These are phyloP conservation scores for Rhinolophus sinicus DNA, from an alignment of 2,113 vertebrate genomes.

Conservation along the genomic window DNA sequence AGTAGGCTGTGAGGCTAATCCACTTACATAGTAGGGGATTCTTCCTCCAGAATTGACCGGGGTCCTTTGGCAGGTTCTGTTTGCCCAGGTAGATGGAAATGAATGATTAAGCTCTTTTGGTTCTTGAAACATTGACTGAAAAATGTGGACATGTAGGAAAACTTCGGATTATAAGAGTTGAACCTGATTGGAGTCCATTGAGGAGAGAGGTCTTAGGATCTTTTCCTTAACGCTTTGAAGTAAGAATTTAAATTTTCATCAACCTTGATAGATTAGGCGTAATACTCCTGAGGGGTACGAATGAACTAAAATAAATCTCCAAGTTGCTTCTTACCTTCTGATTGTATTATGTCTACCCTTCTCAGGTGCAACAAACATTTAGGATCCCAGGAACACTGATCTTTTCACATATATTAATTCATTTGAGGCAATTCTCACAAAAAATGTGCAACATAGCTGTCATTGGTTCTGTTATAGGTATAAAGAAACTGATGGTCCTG, in stretches of 20 bases:
- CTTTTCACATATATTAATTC: not conserved
- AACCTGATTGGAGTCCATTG: not conserved
- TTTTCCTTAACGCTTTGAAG: constrained; percentile 40
- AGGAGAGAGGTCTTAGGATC: not conserved
- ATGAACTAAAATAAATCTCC: constrained; percentile 52
- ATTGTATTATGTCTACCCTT: not conserved
- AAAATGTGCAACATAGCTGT: not conserved
- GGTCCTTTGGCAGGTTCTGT: not conserved
- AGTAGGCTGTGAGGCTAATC: not conserved
- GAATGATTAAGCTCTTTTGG: not conserved
- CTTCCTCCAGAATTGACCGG: not conserved
- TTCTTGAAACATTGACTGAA: not conserved
- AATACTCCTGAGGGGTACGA: not conserved
- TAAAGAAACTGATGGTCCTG: not conserved
- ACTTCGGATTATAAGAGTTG: not conserved
- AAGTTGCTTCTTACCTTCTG: not conserved
- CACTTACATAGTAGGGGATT: not conserved
- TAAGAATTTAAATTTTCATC: constrained; percentile 8
- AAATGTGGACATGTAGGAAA: not conserved
- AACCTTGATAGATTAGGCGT: constrained; percentile 2
- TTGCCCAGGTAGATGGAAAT: not conserved
- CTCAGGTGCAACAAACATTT: not conserved
- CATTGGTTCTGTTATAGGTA: not conserved
- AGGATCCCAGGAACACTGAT: not conserved
- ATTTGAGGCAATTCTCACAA: not conserved